Percentiles rank a stretch among this genome's conserved stretches.
Conservation (phyloP, 2,888 invertebrate genomes). For the Sylvicola cinctus region DNA sequence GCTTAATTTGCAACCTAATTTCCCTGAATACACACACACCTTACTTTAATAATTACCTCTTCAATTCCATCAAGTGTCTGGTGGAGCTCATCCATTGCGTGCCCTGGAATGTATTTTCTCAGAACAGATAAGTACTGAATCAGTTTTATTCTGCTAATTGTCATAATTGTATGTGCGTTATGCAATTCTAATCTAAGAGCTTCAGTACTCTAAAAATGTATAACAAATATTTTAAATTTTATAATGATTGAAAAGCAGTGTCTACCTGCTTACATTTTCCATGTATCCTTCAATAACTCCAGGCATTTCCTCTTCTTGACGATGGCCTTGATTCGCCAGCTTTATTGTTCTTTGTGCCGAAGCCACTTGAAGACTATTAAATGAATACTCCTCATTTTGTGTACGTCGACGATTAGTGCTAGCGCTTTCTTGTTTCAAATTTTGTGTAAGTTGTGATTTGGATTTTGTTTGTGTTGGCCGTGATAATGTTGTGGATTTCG, state of each 20-base stretch:
- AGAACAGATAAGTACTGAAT: constrained; percentile 23
- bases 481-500: constrained; percentile 5
- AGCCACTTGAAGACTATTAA: constrained; percentile 14
- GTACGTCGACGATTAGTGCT: constrained; percentile 1
- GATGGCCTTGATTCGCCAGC: constrained; percentile 12
- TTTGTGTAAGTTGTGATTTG: constrained; percentile 2
- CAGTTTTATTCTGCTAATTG: constrained; percentile 25
- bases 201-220: constrained; percentile 22
- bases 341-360: constrained; percentile 17
- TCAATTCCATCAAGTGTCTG: constrained; percentile 28
- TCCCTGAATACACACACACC: background rate
- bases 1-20: too few species aligned
- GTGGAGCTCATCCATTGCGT: constrained; percentile 17
- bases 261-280: constrained; percentile 17
- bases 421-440: too few species aligned
- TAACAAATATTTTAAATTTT: constrained; percentile 4
- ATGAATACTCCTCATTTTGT: constrained; percentile 6
- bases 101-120: constrained; percentile 17
- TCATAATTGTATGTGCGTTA: constrained; percentile 26
- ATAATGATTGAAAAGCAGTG: constrained; percentile 1
- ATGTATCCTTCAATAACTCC: constrained; percentile 25
- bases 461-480: constrained; percentile 4
- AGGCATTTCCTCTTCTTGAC: constrained; percentile 7
- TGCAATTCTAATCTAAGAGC: constrained; percentile 23
- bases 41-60: constrained; percentile 20